These are phyloP conservation scores for Diarsia dahlii DNA, from an alignment of 2,888 invertebrate species.

Conservation along the genomic window DNA sequence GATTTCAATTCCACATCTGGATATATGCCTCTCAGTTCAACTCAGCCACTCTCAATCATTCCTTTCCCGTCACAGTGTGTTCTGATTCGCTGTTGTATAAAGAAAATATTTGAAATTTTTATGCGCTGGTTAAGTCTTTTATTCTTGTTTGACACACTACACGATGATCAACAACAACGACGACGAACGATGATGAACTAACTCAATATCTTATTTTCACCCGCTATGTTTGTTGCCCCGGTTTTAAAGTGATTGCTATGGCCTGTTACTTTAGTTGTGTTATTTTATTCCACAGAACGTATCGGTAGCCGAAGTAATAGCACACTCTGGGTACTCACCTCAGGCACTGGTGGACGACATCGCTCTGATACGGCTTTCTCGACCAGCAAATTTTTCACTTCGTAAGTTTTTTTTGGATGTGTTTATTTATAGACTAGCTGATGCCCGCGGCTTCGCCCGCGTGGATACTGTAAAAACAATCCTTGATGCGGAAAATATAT, in stretches of 20 bases:
- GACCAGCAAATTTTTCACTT: constrained; percentile 84
- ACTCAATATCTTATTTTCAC: no score
- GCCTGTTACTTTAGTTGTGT: constrained; percentile 5
- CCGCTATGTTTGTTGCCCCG: not conserved
- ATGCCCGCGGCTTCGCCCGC: no score
- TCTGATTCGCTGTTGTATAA: no score
- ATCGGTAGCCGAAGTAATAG: constrained; percentile 80
- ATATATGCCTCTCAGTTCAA: not conserved
- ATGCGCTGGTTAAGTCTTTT: no score
- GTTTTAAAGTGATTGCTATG: not conserved
- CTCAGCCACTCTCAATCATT: not conserved
- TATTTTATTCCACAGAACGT: constrained; percentile 80
- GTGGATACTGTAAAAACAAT: no score
- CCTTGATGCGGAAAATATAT: no score
- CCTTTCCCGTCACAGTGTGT: not conserved
- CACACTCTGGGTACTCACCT: constrained; percentile 89
- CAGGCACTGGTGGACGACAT: constrained; percentile 88
- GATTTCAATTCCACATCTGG: no score
- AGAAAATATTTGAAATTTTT: no score
- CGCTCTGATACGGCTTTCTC: constrained; percentile 89
- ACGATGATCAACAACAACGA: no score
- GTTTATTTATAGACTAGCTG: no score
- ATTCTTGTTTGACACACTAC: no score
- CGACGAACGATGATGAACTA: no score
- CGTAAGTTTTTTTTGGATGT: constrained; percentile 67